phyloP scores from a whole-genome alignment of 2,888 invertebrate genomes.

The Ichneumoninae sp. region DNA sequence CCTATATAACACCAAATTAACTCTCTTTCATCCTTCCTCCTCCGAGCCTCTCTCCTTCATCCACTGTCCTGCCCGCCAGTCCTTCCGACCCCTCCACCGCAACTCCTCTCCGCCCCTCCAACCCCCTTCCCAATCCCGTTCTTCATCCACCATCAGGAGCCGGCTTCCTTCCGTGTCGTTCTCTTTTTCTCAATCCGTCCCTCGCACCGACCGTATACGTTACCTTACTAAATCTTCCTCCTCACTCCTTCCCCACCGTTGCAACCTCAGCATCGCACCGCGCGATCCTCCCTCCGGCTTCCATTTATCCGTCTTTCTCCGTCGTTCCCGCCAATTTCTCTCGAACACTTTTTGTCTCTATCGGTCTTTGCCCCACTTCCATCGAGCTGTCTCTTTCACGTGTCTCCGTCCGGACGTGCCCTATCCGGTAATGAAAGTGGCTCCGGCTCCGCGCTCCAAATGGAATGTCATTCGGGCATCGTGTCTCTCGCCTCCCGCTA shows the following conservation, averaged over 20 bases:
- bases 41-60: constrained; percentile 31
- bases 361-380: constrained; percentile 40
- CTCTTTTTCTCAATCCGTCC: constrained; percentile 51
- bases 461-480: constrained; percentile 19
- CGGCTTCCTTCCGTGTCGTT: constrained; percentile 16
- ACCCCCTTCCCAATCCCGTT: constrained; percentile 39
- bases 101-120: constrained; percentile 5
- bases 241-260: constrained; percentile 51
- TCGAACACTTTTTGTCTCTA: constrained; percentile 33
- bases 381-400: constrained; percentile 31
- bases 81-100: constrained; percentile 37
- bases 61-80: constrained; percentile 38
- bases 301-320: constrained; percentile 33
- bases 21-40: constrained; percentile 64
- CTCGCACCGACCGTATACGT: constrained; percentile 39
- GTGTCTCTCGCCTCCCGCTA: constrained; percentile 14
- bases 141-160: constrained; percentile 25
- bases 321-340: constrained; percentile 20
- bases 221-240: constrained; percentile 52
- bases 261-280: constrained; percentile 53
- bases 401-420: constrained; percentile 44
- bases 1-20: constrained; percentile 69
- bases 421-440: constrained; percentile 53
- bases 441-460: constrained; percentile 47
- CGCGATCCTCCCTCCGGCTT: neutral